Evolutionary conservation across 2,797 vertebrate genomes (phyloP).

Genomic region (Neosilurus mollespiculum): DNA sequence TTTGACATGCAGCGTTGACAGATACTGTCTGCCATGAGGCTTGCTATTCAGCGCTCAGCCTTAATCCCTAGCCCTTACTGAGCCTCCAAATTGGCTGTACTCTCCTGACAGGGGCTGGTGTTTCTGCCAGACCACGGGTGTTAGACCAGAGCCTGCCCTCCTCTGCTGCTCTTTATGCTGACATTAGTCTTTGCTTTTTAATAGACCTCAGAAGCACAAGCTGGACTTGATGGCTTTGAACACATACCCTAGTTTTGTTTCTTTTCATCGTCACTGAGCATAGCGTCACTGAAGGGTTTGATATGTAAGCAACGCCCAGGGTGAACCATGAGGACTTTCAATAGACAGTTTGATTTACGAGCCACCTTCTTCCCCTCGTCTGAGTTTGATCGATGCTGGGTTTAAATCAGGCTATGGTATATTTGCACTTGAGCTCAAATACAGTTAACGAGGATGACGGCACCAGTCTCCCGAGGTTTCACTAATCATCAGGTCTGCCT

Average conservation of each 20-base stretch:
- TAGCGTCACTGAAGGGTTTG: constrained; percentile 16
- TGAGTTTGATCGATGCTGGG: constrained; percentile 29
- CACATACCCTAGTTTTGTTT: constrained; percentile 25
- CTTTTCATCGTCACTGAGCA: constrained; percentile 11
- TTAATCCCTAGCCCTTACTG: constrained; percentile 58
- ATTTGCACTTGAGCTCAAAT: constrained; percentile 26
- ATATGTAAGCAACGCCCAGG: constrained; percentile 32
- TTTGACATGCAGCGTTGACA: constrained; percentile 69
- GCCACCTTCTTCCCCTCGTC: not conserved
- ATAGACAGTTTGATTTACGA: constrained; percentile 33
- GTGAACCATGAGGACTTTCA: constrained; percentile 4
- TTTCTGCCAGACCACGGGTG: constrained; percentile 50
- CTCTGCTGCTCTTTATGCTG: constrained; percentile 35
- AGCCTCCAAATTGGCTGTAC: constrained; percentile 65
- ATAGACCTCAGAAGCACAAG: constrained; percentile 43
- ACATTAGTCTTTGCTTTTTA: constrained; percentile 42
- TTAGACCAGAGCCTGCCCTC: constrained; percentile 47
- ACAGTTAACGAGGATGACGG: constrained; percentile 19
- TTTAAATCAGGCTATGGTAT: constrained; percentile 2
- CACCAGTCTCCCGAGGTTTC: constrained; percentile 21
- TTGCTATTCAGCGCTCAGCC: constrained; percentile 54
- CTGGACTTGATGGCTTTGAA: constrained; percentile 19
- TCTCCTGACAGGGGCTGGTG: constrained; percentile 55
- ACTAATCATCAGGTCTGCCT: constrained; percentile 33
- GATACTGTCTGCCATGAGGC: constrained; percentile 56